Percentiles rank a stretch among this genome's conserved stretches.
Conservation (phyloP, 2,113 vertebrate species). For the Kryptolebias marmoratus region DNA sequence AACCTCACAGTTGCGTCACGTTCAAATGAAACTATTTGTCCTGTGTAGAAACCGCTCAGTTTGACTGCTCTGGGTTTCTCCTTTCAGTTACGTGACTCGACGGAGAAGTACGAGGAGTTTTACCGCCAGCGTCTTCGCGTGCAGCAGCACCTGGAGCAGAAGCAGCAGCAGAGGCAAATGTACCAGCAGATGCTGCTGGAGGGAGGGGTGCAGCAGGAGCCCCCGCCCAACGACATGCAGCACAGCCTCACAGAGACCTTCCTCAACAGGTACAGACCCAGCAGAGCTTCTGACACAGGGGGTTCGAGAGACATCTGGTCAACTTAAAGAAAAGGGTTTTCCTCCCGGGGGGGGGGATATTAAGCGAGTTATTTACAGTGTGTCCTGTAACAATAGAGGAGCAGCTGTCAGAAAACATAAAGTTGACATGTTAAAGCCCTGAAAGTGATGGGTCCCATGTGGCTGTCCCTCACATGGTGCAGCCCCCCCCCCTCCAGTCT, state of each 20-base stretch:
- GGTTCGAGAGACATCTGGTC: background rate
- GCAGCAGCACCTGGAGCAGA: constrained; percentile 97
- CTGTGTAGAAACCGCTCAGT: too few relatives aligned
- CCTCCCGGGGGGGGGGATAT: background rate
- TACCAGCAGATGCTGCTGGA: constrained; percentile 98
- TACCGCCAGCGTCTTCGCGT: constrained; percentile 94
- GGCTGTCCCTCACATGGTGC: constrained; percentile 14
- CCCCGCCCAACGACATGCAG: constrained; percentile 83
- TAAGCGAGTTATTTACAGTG: constrained; percentile 1
- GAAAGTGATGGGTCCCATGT: constrained; percentile 53
- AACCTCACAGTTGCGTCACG: background rate
- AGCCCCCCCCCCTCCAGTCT: constrained; percentile 15
- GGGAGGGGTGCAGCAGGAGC: constrained; percentile 94
- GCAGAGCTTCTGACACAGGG: background rate
- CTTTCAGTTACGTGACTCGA: constrained; percentile 90
- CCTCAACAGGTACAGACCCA: constrained; percentile 87
- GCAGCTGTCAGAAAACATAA: constrained; percentile 47
- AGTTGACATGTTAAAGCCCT: constrained; percentile 31
- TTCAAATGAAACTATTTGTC: background rate
- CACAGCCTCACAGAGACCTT: constrained; percentile 98
- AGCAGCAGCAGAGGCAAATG: constrained; percentile 94
- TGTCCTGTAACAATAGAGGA: constrained; percentile 22
- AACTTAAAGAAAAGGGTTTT: background rate
- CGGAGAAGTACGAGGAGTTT: constrained; percentile 96
- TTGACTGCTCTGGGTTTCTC: background rate